phyloP scores from a whole-genome alignment of 1,140 invertebrate genomes.

The Drosophila trapezifrons region DNA sequence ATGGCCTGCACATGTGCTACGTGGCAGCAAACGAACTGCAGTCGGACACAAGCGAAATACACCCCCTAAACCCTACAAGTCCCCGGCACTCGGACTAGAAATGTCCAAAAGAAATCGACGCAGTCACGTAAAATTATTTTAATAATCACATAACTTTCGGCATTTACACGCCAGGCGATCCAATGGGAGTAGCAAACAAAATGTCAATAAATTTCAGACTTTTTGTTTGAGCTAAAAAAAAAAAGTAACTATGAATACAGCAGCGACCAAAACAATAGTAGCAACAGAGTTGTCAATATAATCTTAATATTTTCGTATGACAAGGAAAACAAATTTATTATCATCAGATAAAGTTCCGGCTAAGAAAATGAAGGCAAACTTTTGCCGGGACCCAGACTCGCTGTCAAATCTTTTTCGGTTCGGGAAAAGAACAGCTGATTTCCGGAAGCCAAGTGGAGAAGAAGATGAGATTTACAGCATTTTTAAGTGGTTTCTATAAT shows the following conservation, averaged over 20 bases:
- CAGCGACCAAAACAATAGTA: not conserved
- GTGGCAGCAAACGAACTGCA: conserved; percentile 78
- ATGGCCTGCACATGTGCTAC: conserved; percentile 78
- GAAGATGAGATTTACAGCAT: too few species aligned
- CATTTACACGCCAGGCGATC: conserved; percentile 74
- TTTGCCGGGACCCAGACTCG: too few species aligned
- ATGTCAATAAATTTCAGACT: conserved; percentile 71
- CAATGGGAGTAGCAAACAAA: conserved; percentile 68
- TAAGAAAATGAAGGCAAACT: too few species aligned
- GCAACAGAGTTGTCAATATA: not conserved
- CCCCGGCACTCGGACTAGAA: conserved; percentile 17
- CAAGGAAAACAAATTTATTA: too few species aligned
- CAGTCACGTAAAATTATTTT: conserved; percentile 83
- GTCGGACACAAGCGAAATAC: conserved; percentile 26
- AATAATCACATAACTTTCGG: conserved; percentile 82
- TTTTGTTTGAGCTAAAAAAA: conserved; percentile 31
- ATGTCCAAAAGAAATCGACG: conserved; percentile 77
- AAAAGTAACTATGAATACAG: conserved; percentile 10
- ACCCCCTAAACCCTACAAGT: conserved; percentile 13
- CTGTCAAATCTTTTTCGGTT: too few species aligned
- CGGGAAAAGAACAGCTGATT: too few species aligned
- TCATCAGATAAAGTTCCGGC: too few species aligned
- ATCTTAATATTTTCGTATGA: too few species aligned
- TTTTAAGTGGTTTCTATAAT: too few species aligned
- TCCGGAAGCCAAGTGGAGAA: too few species aligned